A percentile compares a stretch with the other conserved stretches of the same genome.
These are phyloP conservation scores for Carettochelys insculpta DNA, from an alignment of 2,113 vertebrate species.

Conservation along the genomic window DNA sequence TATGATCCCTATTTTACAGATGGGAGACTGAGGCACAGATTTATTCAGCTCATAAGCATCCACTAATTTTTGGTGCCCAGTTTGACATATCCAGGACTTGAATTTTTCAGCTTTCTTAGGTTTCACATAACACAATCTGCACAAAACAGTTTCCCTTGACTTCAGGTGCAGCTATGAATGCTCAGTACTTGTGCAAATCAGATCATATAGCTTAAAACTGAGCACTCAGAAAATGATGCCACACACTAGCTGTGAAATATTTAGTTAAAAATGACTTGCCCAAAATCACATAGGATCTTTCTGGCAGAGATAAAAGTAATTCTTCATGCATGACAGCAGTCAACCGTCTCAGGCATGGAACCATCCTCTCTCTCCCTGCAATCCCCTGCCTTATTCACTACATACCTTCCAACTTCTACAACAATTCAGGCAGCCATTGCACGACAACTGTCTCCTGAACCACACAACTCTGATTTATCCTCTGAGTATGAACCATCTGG, in stretches of 20 bases:
- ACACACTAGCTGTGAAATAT: not conserved
- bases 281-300: not conserved
- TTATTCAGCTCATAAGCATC: not conserved
- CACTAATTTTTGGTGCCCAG: not conserved
- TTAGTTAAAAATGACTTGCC: rapidly evolving
- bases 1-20: not conserved
- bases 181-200: not conserved
- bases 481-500: not conserved
- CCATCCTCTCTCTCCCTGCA: not conserved
- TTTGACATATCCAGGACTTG: rapidly evolving
- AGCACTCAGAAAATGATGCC: not conserved
- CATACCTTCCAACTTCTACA: not conserved
- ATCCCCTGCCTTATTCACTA: not conserved
- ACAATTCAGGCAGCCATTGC: not conserved
- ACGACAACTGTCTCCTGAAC: not conserved
- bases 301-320: not conserved
- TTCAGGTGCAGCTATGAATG: not conserved
- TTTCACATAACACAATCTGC: not conserved
- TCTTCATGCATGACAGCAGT: not conserved
- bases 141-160: not conserved
- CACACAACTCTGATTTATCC: rapidly evolving
- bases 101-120: not conserved
- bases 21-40: not conserved
- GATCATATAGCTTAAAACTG: not conserved
- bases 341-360: not conserved